These are phyloP conservation scores for Anabas testudineus DNA, from an alignment of 2,797 vertebrate genomes.

Conservation along the genomic window DNA sequence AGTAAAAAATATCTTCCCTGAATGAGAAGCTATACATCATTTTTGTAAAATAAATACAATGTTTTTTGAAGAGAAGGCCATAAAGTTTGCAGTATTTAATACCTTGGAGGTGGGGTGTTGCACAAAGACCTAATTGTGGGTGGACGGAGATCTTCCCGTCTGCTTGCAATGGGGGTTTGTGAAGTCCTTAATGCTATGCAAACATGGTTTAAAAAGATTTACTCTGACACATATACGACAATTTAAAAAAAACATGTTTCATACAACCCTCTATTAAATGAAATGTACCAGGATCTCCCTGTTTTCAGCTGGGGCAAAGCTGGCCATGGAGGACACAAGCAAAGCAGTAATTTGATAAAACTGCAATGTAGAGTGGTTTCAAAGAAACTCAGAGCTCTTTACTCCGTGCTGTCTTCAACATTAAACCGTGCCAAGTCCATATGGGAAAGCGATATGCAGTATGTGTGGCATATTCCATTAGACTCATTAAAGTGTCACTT, in stretches of 20 bases:
- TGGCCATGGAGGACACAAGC: slow-evolving; percentile 38
- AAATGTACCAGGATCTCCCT: slow-evolving; percentile 61
- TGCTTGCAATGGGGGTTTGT: slow-evolving; percentile 62
- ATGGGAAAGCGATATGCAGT: slow-evolving; percentile 67
- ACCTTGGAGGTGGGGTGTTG: slow-evolving; percentile 49
- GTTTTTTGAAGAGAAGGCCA: slow-evolving; percentile 44
- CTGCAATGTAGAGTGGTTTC: slow-evolving; percentile 40
- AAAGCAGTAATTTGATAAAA: slow-evolving; percentile 76
- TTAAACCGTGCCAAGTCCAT: slow-evolving; percentile 52
- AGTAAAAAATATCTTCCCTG: slow-evolving; percentile 27
- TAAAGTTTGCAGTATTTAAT: slow-evolving; percentile 74
- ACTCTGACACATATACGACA: slow-evolving; percentile 75
- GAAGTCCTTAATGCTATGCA: slow-evolving; percentile 80
- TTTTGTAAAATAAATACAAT: slow-evolving; percentile 68
- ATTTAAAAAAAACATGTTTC: slow-evolving; percentile 80
- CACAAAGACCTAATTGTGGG: slow-evolving; percentile 82
- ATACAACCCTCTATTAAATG: slow-evolving; percentile 63
- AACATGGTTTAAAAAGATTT: slow-evolving; percentile 82
- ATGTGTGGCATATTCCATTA: slow-evolving; percentile 76
- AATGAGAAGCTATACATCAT: slow-evolving; percentile 53
- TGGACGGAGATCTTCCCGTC: slow-evolving; percentile 64
- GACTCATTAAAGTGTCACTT: slow-evolving; percentile 79
- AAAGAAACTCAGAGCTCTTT: slow-evolving; percentile 55
- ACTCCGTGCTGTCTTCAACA: slow-evolving; percentile 43
- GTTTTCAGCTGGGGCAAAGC: slow-evolving; percentile 40